Base-by-base conservation (phyloP, 2,888 invertebrate genomes). In the Tortrix viridana region DNA sequence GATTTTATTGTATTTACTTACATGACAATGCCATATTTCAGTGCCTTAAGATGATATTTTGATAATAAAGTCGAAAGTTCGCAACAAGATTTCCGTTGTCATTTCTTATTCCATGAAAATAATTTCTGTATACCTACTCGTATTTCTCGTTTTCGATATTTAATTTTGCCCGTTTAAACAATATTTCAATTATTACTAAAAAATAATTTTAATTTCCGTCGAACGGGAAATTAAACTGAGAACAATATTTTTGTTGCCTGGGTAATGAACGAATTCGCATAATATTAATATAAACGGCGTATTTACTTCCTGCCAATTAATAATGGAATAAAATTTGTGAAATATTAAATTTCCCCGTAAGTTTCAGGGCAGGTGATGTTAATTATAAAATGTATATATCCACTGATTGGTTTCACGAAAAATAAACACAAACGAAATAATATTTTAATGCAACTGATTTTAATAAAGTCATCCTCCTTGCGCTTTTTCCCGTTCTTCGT, bases 321-420 rank as follows among this genome's bases (percentile, higher is more conserved):
- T 50, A 37, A 37, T 32, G 19, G 32, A 50, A 50, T 50, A 37
- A 50, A 37, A 6, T 37, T n/a, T n/a, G 50, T 50, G 32, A 50
- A 50, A 50, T 37, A 50, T 50, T 37, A 18, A 50, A 50, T 50
- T 50, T 19, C 6, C 19, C 32, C 2, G 20, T 37, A 20, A 19
- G 50, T 50, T 48, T 14, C 50, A 50, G n/a, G 32, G 50, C 50
- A 50, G 32, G 50, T 37, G 50, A 20, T 14, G 19, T 50, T 37
- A 19, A 20, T 37, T 37, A 32, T 41, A 16, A 41, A 41, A 16
- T n/a, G 16, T 41, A 16, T 41, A 41, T 41, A 14, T 41, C 20
- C 50, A 2, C 14, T 50, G 50, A 50, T 50, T 20, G 50, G 50
- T 50, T 50, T n/a, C 7, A 6, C 44, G 37, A 14, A 32, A 22